Conservation (phyloP, 1,140 invertebrate genomes). For the Meloidogyne chitwoodi region DNA sequence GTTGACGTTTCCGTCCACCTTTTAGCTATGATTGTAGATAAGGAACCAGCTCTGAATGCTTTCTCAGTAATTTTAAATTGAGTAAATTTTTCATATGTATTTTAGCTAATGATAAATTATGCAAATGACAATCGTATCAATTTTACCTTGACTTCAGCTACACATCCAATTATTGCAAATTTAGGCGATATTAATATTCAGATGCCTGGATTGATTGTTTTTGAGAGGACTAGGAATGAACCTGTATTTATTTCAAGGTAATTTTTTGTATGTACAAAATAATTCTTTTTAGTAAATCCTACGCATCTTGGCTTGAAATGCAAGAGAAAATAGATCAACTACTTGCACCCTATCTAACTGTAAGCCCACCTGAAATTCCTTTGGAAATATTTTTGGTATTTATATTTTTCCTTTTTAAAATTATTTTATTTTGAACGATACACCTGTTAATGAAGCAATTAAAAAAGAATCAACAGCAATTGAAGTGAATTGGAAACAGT, state of each 20-base stretch:
- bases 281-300: background rate
- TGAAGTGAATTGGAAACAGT: constrained; percentile 40
- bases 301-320: constrained; percentile 27
- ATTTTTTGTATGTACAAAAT: background rate
- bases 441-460: background rate
- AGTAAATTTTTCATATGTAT: background rate
- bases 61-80: constrained; percentile 18
- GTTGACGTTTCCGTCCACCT: constrained; percentile 3
- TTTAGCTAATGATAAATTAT: constrained; percentile 43
- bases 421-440: background rate
- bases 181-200: constrained; percentile 26
- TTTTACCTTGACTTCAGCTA: constrained; percentile 17
- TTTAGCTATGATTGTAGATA: constrained; percentile 32
- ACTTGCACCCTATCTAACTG: constrained; percentile 2
- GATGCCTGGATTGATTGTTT: constrained; percentile 29
- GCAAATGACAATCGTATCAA: constrained; percentile 23
- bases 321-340: constrained; percentile 18
- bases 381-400: background rate
- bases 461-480: background rate
- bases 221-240: constrained; percentile 28
- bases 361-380: background rate
- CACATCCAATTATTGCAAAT: constrained; percentile 32
- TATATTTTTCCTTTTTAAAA: background rate
- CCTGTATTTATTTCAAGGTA: constrained; percentile 34
- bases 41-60: constrained; percentile 25